Conservation (phyloP, 2,888 invertebrate species). For the Syrphus vitripennis region DNA sequence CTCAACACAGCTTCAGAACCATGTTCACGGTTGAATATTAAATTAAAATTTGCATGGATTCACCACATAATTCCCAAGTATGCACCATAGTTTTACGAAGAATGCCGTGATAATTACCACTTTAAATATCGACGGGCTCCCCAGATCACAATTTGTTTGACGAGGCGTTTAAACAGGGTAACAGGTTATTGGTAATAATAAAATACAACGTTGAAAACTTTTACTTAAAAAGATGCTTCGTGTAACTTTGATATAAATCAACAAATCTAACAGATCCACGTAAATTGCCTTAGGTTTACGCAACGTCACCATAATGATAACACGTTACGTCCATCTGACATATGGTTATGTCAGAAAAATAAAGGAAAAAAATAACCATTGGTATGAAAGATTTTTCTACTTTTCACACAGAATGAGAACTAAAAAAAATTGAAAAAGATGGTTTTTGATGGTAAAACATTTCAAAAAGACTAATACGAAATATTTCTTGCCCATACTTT, state of each 20-base stretch:
- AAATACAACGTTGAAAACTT: no score
- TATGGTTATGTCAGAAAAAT: conserved; percentile 65
- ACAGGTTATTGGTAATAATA: no score
- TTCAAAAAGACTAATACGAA: conserved; percentile 55
- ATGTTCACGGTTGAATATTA: no score
- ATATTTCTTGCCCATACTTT: conserved; percentile 39
- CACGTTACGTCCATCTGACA: conserved; percentile 45
- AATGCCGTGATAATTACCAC: no score
- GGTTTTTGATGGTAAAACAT: conserved; percentile 63
- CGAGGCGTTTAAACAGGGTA: no score
- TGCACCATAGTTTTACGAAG: no score
- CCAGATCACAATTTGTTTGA: no score
- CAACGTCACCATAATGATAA: neutral
- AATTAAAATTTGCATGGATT: no score
- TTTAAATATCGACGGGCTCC: no score
- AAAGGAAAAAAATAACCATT: conserved; percentile 54
- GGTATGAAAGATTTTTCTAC: conserved; percentile 65
- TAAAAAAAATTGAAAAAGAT: conserved; percentile 62
- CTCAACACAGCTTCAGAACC: no score
- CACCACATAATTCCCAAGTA: no score
- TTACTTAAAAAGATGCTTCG: neutral
- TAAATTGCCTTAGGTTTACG: neutral
- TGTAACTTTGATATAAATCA: neutral
- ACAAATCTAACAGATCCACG: neutral
- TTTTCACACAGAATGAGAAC: conserved; percentile 65